Conservation (phyloP, 2,888 invertebrate genomes). For the Oscheius sp. region DNA sequence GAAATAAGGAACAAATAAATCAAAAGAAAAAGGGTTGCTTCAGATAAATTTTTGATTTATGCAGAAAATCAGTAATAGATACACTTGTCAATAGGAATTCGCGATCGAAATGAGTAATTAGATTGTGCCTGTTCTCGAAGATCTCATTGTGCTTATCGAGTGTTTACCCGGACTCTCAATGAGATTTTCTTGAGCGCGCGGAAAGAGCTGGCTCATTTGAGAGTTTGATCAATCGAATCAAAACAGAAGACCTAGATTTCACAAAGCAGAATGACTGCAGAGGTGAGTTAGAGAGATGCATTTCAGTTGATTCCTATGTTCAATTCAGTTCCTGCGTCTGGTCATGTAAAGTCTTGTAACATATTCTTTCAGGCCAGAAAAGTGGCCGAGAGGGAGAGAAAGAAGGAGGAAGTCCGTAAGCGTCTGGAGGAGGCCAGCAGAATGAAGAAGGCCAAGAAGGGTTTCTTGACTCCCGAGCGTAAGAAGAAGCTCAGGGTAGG, state of each 20-base stretch:
- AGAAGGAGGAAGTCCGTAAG: slow-evolving; percentile 97
- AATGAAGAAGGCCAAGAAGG: slow-evolving; percentile 96
- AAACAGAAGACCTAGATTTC: neutral
- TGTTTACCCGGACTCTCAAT: slow-evolving; percentile 19
- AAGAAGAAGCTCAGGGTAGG: slow-evolving; percentile 99
- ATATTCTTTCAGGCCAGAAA: slow-evolving; percentile 79
- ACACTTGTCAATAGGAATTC: neutral
- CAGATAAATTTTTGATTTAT: neutral
- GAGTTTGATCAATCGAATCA: too few species aligned
- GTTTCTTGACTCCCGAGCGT: slow-evolving; percentile 99
- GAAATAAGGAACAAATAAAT: neutral
- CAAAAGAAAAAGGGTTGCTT: neutral
- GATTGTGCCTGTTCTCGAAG: neutral
- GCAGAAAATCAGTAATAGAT: neutral
- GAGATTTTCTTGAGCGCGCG: slow-evolving; percentile 10
- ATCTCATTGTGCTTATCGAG: neutral
- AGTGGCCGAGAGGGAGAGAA: slow-evolving; percentile 96
- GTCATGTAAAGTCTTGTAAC: neutral
- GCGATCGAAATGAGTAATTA: neutral
- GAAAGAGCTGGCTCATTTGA: neutral
- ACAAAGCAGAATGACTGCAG: slow-evolving; percentile 19
- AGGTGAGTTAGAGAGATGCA: slow-evolving; percentile 21
- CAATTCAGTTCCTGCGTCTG: slow-evolving; percentile 18
- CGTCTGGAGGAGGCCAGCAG: slow-evolving; percentile 98
- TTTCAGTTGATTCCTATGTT: slow-evolving; percentile 25